Evolutionary conservation across 2,113 vertebrate species (phyloP).

Genomic region (Spilogale gracilis): DNA sequence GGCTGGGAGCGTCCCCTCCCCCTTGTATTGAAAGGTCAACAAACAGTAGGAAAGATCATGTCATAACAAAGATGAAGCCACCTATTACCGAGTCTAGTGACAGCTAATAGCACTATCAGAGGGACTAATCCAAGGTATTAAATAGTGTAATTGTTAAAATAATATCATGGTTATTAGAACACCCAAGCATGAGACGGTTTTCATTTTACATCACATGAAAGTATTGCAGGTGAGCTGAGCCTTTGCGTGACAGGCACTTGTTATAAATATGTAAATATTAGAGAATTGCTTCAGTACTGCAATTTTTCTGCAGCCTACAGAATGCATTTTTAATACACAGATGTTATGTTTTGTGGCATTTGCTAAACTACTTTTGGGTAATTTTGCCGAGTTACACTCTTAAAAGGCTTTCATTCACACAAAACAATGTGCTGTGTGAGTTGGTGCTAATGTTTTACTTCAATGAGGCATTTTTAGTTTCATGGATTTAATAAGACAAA

Average conservation of each 20-base stretch:
- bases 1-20: constrained; percentile 91
- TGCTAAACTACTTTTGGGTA: constrained; percentile 54
- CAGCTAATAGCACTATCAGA: constrained; percentile 89
- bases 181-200: constrained; percentile 83
- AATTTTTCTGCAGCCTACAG: background rate
- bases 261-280: constrained; percentile 81
- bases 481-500: constrained; percentile 57
- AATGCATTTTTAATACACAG: constrained; percentile 19
- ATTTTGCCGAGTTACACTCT: constrained; percentile 66
- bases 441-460: constrained; percentile 46
- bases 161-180: constrained; percentile 87
- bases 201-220: constrained; percentile 79
- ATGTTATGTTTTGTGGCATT: constrained; percentile 74
- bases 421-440: constrained; percentile 64
- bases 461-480: constrained; percentile 31
- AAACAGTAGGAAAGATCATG: constrained; percentile 92
- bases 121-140: constrained; percentile 89
- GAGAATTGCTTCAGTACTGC: constrained; percentile 6
- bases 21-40: constrained; percentile 92
- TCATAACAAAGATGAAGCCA: constrained; percentile 92
- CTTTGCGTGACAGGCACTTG: background rate
- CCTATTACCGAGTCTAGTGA: constrained; percentile 88
- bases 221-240: background rate
- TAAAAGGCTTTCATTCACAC: constrained; percentile 62
- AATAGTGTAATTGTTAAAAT: constrained; percentile 89